Base-by-base conservation (phyloP, 2,797 vertebrate genomes). In the Coracias cyanogaster region DNA sequence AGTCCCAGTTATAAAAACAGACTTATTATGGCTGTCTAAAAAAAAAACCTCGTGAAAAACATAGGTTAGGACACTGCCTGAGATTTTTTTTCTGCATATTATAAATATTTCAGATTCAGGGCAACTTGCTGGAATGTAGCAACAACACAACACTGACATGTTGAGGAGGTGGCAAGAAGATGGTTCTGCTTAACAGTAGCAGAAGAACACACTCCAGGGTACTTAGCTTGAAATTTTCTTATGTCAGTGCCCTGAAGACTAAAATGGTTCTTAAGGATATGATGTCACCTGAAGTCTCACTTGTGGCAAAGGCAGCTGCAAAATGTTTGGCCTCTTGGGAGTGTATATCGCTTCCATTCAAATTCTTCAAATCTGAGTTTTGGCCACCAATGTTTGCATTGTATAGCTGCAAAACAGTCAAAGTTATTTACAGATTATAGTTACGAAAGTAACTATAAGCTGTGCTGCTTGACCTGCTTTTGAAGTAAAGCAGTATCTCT, bases 21-120 rank as follows among this genome's bases (percentile, higher is more conserved):
- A 67, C 52, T 71, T 1, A 0, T 25, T 89, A 46, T 31, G 26
- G 9, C 52, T 89, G 9, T 51, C 41, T 58, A 46, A 39, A 81
- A 76, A 71, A 60, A 33, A 57, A 39, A 6, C 7, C 4, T 20
- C 2, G 7, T 51, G n/a, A 24, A n/a, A 71, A 28, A 22, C 19
- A 31, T 71, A 20, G 15, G 13, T 81, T 67, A 66, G 45, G 35
- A 4, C 8, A 21, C 18, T 0, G 0, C 55, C 9, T 26, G 9
- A 70, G 21, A 5, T 26, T 10, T 54, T 46, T 86, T 52, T 70
- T 28, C n/a, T 66, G 55, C 9, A 5, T 89, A 28, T 54, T 21
- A 6, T 18, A 77, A 77, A n/a, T 43, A 35, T 65, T 79, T 57
- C 16, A 43, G 52, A 17, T 58, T 82, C 52, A 78, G 74, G 64